phyloP scores from a whole-genome alignment of 2,797 vertebrate species.

The Manis javanica region DNA sequence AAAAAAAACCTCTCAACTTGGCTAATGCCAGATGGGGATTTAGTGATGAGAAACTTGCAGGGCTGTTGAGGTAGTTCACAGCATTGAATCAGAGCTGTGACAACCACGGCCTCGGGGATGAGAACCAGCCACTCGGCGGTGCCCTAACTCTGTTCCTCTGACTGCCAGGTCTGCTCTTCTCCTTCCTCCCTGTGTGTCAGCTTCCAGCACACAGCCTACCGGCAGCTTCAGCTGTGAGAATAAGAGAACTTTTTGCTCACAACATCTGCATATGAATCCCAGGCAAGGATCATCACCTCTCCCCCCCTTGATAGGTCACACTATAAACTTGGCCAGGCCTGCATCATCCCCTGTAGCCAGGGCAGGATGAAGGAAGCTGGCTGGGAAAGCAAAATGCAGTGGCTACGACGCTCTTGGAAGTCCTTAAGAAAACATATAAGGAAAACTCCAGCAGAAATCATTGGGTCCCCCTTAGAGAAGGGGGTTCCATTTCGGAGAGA shows the following conservation, averaged over 20 bases:
- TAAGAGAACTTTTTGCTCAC: neutral
- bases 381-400: neutral
- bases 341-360: neutral
- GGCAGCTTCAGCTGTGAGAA: neutral
- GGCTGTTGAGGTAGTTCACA: neutral
- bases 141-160: neutral
- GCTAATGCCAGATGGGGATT: neutral
- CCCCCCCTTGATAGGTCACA: neutral
- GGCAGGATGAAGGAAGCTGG: neutral
- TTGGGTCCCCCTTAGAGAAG: neutral
- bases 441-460: neutral
- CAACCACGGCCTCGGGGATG: fast-evolving
- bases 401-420: neutral
- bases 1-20: neutral
- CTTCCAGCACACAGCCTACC: neutral
- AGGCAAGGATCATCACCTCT: neutral
- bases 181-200: too few species aligned
- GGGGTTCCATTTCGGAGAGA: neutral
- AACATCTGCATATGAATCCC: neutral
- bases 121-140: neutral
- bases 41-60: neutral
- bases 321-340: neutral
- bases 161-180: neutral
- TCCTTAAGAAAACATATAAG: neutral
- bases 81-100: neutral